Conservation (phyloP, 1,140 invertebrate genomes). For the Drosophila sp. region DNA sequence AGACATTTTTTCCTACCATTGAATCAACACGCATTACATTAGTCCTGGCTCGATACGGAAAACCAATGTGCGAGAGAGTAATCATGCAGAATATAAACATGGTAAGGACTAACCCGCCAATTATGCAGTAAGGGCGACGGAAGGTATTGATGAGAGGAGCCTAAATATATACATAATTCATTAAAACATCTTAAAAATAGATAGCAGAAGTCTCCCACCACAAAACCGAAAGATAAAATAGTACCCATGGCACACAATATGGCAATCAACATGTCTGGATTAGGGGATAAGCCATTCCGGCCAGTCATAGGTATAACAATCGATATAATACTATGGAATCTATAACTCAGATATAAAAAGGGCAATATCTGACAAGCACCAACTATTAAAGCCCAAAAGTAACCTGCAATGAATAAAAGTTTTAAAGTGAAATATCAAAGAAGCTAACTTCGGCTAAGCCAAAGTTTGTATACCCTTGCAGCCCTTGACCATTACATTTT, state of each 20-base stretch:
- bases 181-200: not conserved
- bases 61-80: constrained; percentile 88
- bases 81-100: constrained; percentile 84
- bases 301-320: constrained; percentile 88
- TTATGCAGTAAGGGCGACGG: constrained; percentile 65
- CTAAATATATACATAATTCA: constrained; percentile 23
- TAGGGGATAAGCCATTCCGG: constrained; percentile 85
- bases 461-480: no score
- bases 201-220: constrained; percentile 38
- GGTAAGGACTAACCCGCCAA: constrained; percentile 83
- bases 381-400: constrained; percentile 85
- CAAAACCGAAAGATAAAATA: constrained; percentile 61
- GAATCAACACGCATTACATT: constrained; percentile 88
- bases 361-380: constrained; percentile 77
- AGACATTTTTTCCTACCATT: constrained; percentile 83
- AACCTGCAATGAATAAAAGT: constrained; percentile 43
- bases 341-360: constrained; percentile 85
- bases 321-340: constrained; percentile 87
- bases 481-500: no score
- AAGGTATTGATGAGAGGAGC: constrained; percentile 65
- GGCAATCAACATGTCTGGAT: constrained; percentile 86
- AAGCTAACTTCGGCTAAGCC: no score
- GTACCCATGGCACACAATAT: constrained; percentile 83
- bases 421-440: not conserved
- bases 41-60: constrained; percentile 88